A percentile compares a stretch with the other conserved stretches of the same genome.
These are phyloP conservation scores for Amphipyra tragopoginis DNA, from an alignment of 2,888 invertebrate species.

Conservation along the genomic window DNA sequence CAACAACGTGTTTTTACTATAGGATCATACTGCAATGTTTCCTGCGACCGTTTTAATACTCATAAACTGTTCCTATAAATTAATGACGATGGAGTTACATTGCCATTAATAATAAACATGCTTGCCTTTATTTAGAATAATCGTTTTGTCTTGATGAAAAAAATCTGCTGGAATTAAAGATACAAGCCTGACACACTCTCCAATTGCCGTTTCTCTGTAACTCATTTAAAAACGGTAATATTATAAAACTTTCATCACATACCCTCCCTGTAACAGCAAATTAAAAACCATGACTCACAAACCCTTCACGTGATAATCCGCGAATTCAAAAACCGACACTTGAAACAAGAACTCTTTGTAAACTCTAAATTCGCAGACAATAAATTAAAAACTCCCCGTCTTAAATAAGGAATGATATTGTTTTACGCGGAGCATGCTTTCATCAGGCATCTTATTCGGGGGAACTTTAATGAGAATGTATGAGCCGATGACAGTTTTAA, in stretches of 20 bases:
- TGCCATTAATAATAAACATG: no score
- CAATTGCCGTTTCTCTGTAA: neutral
- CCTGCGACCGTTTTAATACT: no score
- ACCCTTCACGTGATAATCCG: conserved; percentile 55
- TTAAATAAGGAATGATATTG: conserved; percentile 39
- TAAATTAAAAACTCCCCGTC: conserved; percentile 54
- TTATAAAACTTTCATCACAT: conserved; percentile 47
- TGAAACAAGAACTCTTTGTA: conserved; percentile 54
- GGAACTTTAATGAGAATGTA: conserved; percentile 56
- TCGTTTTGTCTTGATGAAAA: no score
- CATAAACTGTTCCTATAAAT: no score
- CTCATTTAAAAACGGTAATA: conserved; percentile 29
- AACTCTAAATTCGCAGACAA: conserved; percentile 27
- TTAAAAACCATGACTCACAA: conserved; percentile 50
- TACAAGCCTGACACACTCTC: no score
- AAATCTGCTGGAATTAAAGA: no score
- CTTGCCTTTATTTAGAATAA: no score
- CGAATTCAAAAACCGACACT: conserved; percentile 49
- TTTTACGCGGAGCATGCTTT: conserved; percentile 35
- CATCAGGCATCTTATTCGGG: conserved; percentile 44
- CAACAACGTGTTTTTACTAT: no score
- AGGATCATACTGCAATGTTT: no score
- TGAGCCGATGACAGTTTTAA: conserved; percentile 52
- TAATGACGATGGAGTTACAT: no score
- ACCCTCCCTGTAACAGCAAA: conserved; percentile 19